Base-by-base conservation (phyloP, 2,113 vertebrate species). In the Rhinolophus sinicus region DNA sequence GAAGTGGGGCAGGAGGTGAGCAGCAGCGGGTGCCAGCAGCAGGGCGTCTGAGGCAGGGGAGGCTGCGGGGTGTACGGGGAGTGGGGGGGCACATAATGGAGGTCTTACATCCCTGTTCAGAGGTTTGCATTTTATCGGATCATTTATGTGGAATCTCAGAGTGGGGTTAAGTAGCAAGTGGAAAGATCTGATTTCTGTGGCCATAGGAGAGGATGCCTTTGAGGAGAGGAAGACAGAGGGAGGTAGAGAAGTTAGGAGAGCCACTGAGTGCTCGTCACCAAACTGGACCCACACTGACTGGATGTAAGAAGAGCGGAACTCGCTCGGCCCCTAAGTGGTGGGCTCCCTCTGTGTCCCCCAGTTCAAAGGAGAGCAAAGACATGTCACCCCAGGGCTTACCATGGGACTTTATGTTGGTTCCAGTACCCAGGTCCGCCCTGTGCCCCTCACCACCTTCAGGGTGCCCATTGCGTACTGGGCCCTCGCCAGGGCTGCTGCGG, bases 261-360 rank as follows among this genome's bases (percentile, higher is more conserved):
- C 26, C 56, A 19, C 22, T 1, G 38, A 64, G 30, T 50, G 16
- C 18, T 62, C 77, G 15, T 52, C 30, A 1, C 2, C 6, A 24
- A 2, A 33, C 67, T 69, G 35, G 52, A 38, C 52, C 47, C 21
- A n/a, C 47, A 16, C 60, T 64, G 38, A 38, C 30, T 8, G 1
- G 5, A 54, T 54, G 16, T 8, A 65, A 26, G 76, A 58, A 54
- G 64, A 52, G 7, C 2, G 50, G 54, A 33, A 18, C 72, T 12
- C 3, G 0, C 6, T 24, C 0, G 2, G 16, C 15, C 18, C 9
- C 56, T 9, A 30, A 50, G 35, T 0, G 24, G 19, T 60, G 58
- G 8, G 2, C 6, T 3, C 8, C 9, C 28, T 65, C 12, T 19
- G 18, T 67, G 5, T 28, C 4, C 2, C 21, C 4, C 26, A 14